Conservation (phyloP, 2,797 vertebrate species). For the Gambusia yucatana region DNA sequence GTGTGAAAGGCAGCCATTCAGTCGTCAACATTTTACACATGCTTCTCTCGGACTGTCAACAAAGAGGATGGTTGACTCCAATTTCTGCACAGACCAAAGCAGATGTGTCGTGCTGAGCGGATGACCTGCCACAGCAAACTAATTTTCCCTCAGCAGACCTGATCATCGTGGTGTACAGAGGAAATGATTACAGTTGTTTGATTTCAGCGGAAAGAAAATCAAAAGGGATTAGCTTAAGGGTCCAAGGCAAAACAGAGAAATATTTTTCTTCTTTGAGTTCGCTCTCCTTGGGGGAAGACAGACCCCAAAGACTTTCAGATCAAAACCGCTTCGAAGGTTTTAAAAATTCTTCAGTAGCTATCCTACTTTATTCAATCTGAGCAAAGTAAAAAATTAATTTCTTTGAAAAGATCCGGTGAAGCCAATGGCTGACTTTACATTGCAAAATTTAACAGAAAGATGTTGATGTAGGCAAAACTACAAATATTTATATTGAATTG, state of each 20-base stretch:
- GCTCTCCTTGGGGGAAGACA: conserved; percentile 31
- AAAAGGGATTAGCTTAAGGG: conserved; percentile 46
- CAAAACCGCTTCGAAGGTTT: conserved; percentile 51
- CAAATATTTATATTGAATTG: background rate
- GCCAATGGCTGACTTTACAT: conserved; percentile 20
- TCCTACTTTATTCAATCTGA: conserved; percentile 23
- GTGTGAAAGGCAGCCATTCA: conserved; percentile 28
- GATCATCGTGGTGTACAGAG: conserved; percentile 49
- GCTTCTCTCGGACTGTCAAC: conserved; percentile 28
- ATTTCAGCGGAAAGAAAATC: conserved; percentile 46
- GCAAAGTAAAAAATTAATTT: conserved; percentile 23
- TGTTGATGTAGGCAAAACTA: conserved; percentile 9
- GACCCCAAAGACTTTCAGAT: conserved; percentile 48
- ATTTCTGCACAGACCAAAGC: conserved; percentile 45
- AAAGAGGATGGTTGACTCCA: conserved; percentile 19
- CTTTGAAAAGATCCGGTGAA: conserved; percentile 21
- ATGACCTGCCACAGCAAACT: conserved; percentile 43
- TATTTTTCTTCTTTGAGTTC: conserved; percentile 58
- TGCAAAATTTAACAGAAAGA: conserved; percentile 28
- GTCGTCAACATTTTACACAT: conserved; percentile 16
- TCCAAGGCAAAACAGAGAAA: conserved; percentile 38
- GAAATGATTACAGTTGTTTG: conserved; percentile 51
- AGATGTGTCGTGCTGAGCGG: conserved; percentile 46
- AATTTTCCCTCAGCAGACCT: conserved; percentile 47
- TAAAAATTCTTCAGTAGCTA: conserved; percentile 27